Conservation (phyloP, 2,797 vertebrate genomes). For the Podargus strigoides region DNA sequence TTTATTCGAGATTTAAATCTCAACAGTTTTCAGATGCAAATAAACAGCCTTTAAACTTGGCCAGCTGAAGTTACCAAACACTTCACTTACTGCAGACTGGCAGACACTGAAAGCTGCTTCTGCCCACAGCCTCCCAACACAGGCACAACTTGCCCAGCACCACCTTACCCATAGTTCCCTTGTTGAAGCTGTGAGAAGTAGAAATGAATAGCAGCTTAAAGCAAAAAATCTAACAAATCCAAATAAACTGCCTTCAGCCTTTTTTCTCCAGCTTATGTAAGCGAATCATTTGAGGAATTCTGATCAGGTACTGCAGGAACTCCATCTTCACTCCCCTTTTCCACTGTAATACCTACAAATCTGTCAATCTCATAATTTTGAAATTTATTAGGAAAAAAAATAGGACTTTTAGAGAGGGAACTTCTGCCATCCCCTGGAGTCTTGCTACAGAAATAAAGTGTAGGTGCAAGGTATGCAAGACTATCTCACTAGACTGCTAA, state of each 20-base stretch:
- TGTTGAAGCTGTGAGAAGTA: neutral
- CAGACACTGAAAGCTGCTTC: neutral
- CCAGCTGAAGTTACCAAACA: neutral
- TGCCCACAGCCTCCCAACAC: neutral
- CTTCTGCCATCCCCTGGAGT: neutral
- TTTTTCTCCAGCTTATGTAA: neutral
- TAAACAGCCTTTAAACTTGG: neutral
- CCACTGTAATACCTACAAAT: neutral
- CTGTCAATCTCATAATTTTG: neutral
- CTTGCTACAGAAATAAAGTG: neutral
- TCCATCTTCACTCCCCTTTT: neutral
- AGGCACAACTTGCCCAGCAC: neutral
- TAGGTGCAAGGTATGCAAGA: accelerated
- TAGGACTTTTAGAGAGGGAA: neutral
- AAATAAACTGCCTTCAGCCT: neutral
- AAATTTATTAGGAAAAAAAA: neutral
- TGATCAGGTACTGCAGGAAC: neutral
- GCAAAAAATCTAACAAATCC: neutral
- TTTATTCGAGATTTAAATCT: neutral
- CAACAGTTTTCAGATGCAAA: neutral
- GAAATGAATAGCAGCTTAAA: neutral
- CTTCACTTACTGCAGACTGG: neutral
- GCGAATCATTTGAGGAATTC: neutral
- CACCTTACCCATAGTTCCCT: neutral
- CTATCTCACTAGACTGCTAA: neutral